Evolutionary conservation across 2,888 invertebrate genomes (phyloP), one percentile per base, ranked within the genome.

Genomic region (Cerastis rubricosa): DNA sequence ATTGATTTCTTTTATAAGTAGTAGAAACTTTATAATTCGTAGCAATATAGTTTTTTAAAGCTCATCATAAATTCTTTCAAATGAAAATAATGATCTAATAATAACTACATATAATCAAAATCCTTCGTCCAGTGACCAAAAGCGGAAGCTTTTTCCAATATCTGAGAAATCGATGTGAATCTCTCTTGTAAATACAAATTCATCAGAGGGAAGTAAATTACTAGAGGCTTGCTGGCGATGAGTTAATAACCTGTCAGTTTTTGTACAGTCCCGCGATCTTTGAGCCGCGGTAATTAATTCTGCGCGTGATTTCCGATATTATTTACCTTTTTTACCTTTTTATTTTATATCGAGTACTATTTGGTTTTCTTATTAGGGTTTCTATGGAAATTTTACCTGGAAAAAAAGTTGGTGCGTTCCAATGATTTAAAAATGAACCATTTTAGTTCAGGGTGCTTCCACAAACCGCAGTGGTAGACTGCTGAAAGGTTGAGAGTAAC

Each of bases 241-340:
- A 67, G 49, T 79, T 81, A 82, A 82, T 78, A 70, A 84, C 79
- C 67, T 79, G 67, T 68, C 79, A 76, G 17, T 76, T 57, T 74
- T 75, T 47, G 66, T 40, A 54, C 54, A 57, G 43, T 43, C 17
- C 43, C n/a, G 14, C 29, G 47, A 43, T 81, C 67, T 67, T 75
- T 75, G 63, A 63, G 76, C 35, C 22, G 19, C 19, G 43, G 0
- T 57, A 73, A 81, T 65, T 73, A 78, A 81, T 81, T 49, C n/a
- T 59, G 43, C 57, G n/a, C 57, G 25, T 80, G 64, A 59, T 73
- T 73, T 65, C 49, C 72, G 47, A 49, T 47, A 54, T 78, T 81
- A 51, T 78, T 78, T 64, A 43, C 47, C 22, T 43, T 47, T 45
- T 45, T 11, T 51, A 51, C 14, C 22, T 14, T n/a, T 47, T 76